phyloP scores from a whole-genome alignment of 2,888 invertebrate genomes.

The Geophilus truncorum region DNA sequence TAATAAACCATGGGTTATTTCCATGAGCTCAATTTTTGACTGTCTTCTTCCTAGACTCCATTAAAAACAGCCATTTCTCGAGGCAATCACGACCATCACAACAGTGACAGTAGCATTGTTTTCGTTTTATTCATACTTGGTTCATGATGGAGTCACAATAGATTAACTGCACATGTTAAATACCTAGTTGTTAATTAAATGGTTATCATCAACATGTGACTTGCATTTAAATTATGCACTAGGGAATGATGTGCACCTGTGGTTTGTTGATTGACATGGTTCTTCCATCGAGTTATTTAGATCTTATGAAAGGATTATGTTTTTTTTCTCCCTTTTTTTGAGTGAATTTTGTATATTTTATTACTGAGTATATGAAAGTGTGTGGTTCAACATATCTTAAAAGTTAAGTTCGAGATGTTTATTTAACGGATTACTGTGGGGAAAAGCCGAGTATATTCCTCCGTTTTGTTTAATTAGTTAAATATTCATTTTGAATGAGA shows the following conservation, averaged over 20 bases:
- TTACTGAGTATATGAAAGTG: too few species aligned
- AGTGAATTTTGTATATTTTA: not conserved
- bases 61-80: not conserved
- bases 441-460: too few species aligned
- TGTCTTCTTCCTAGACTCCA: not conserved
- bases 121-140: not conserved
- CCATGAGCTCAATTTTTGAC: constrained; percentile 1
- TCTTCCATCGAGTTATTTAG: not conserved
- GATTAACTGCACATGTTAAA: too few species aligned
- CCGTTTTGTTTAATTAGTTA: not conserved
- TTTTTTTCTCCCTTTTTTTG: too few species aligned
- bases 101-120: not conserved
- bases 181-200: not conserved
- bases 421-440: too few species aligned
- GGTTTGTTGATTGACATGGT: not conserved
- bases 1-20: not conserved
- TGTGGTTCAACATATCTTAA: too few species aligned
- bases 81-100: constrained; percentile 1
- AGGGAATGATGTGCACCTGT: not conserved
- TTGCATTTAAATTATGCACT: not conserved
- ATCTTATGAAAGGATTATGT: too few species aligned
- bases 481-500: not conserved
- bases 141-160: too few species aligned
- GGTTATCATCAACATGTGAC: not conserved
- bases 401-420: too few species aligned